Evolutionary conservation across 2,113 vertebrate species (phyloP).

Genomic region (Psophia crepitans): DNA sequence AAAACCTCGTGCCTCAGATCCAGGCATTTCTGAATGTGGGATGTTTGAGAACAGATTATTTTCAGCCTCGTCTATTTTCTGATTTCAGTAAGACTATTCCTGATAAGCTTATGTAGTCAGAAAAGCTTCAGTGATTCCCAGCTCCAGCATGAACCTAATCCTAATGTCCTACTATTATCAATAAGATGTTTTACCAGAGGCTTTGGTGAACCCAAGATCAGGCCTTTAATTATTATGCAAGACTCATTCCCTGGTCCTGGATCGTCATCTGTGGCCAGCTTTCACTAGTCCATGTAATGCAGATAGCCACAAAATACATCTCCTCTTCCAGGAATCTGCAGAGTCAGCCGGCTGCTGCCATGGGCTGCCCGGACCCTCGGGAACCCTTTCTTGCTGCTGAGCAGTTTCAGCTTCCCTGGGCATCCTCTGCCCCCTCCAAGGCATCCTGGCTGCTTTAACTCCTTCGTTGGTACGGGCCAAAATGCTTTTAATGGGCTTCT

Average conservation of each 20-base stretch:
- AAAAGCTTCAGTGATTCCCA: not conserved
- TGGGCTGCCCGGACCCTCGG: not conserved
- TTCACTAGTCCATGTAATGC: not conserved
- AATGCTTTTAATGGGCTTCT: not conserved
- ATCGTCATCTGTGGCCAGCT: not conserved
- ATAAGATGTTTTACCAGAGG: not conserved
- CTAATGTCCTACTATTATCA: not conserved
- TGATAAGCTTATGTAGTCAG: not conserved
- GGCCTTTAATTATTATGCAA: not conserved
- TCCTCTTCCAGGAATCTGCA: not conserved
- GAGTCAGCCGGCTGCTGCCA: not conserved
- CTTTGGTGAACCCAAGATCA: not conserved
- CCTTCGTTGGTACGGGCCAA: not conserved
- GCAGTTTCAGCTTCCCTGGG: not conserved
- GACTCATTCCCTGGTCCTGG: not conserved
- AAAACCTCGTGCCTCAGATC: not conserved
- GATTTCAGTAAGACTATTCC: not conserved
- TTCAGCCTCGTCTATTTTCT: conserved; percentile 36
- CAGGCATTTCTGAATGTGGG: conserved; percentile 25
- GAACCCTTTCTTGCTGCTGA: not conserved
- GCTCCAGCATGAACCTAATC: not conserved
- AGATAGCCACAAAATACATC: not conserved
- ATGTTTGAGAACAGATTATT: conserved; percentile 49
- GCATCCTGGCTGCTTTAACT: not conserved
- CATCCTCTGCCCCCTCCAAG: not conserved